phyloP scores from a whole-genome alignment of 2,888 invertebrate species.

The Chaitophorus viminalis region DNA sequence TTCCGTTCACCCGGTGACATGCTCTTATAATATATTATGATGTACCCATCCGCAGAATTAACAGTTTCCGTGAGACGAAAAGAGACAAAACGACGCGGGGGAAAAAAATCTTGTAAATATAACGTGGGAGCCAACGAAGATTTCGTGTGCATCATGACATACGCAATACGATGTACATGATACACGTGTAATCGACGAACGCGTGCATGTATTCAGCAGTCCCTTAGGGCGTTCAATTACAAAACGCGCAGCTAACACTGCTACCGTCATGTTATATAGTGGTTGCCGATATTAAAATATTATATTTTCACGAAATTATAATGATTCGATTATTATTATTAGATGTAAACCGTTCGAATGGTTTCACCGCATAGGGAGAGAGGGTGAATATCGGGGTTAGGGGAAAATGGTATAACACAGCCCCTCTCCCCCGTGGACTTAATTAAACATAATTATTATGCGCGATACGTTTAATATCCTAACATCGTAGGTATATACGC shows the following conservation, averaged over 20 bases:
- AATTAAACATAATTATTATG: neutral
- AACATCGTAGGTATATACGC: too few relatives aligned
- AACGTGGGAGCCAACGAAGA: constrained; percentile 5
- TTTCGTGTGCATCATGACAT: neutral
- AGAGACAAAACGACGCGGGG: neutral
- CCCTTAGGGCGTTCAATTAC: constrained; percentile 30
- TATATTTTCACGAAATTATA: too few relatives aligned
- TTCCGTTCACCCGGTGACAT: neutral
- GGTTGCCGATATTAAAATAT: too few relatives aligned
- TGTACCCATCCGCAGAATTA: neutral
- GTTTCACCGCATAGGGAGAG: too few relatives aligned
- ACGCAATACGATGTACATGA: neutral
- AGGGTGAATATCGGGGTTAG: too few relatives aligned
- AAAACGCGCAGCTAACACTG: neutral
- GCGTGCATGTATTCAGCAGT: neutral
- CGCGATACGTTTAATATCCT: too few relatives aligned
- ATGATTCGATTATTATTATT: too few relatives aligned
- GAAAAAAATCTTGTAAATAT: neutral
- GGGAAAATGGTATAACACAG: too few relatives aligned
- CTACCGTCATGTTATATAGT: too few relatives aligned
- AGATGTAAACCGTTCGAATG: neutral
- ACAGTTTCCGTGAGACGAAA: neutral
- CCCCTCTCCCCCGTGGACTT: neutral
- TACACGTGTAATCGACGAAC: neutral
- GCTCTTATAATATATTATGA: too few relatives aligned